Conservation (phyloP, 1,140 invertebrate species). For the Pogonomyrmex californicus region DNA sequence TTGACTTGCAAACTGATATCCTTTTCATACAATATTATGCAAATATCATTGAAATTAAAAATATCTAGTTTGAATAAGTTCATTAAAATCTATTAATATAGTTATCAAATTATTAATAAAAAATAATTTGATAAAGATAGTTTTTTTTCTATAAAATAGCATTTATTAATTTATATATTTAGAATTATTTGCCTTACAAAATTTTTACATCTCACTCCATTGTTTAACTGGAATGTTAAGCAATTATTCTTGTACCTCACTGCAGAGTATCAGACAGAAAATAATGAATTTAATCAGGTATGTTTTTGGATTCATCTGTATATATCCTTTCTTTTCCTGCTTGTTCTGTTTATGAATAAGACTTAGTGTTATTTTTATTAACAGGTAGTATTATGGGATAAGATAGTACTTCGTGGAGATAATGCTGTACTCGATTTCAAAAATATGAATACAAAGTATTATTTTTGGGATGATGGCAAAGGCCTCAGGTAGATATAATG, state of each 20-base stretch:
- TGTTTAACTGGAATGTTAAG: conserved; percentile 99
- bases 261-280: conserved; percentile 97
- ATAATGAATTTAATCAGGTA: conserved; percentile 96
- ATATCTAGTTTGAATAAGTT: neutral
- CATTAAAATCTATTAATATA: neutral
- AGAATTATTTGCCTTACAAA: conserved; percentile 75
- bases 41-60: neutral
- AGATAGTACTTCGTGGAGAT: conserved; percentile 98
- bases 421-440: conserved; percentile 96
- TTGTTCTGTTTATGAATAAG: neutral
- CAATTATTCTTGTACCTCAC: conserved; percentile 98
- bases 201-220: conserved; percentile 90
- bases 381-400: conserved; percentile 99
- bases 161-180: neutral
- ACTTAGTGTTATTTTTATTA: conserved; percentile 75
- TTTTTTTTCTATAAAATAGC: neutral
- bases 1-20: conserved; percentile 97
- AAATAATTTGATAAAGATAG: neutral
- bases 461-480: conserved; percentile 99
- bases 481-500: conserved; percentile 93
- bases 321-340: neutral
- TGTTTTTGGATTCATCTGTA: neutral
- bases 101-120: neutral
- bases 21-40: conserved; percentile 79
- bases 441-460: conserved; percentile 99